These are phyloP conservation scores for Cyprinodon diabolis DNA, from an alignment of 2,797 vertebrate genomes.

Conservation along the genomic window DNA sequence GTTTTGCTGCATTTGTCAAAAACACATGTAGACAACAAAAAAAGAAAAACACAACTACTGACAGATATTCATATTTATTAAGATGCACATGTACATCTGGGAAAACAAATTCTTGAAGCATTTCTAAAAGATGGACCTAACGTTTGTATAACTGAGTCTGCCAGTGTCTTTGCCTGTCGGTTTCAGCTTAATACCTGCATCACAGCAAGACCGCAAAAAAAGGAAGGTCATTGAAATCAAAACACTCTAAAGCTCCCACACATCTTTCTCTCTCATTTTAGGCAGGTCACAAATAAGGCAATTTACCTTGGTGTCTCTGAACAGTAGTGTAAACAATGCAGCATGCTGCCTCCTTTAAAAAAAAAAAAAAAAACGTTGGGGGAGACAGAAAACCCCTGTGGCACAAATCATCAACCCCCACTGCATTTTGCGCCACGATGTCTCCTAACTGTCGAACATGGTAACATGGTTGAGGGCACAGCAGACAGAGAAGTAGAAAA, in stretches of 20 bases:
- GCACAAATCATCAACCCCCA: constrained; percentile 61
- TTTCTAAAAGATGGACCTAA: neutral
- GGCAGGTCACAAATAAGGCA: constrained; percentile 51
- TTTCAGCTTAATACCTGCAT: constrained; percentile 41
- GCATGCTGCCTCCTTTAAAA: constrained; percentile 42
- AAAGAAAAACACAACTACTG: fast-evolving
- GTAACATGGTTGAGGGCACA: constrained; percentile 65
- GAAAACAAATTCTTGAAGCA: neutral
- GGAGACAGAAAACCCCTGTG: constrained; percentile 52
- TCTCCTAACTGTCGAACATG: constrained; percentile 57
- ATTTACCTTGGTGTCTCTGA: constrained; percentile 47
- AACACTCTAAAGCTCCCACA: constrained; percentile 59
- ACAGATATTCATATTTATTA: neutral
- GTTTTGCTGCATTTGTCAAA: neutral
- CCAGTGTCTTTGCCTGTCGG: constrained; percentile 11
- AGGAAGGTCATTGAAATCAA: constrained; percentile 64
- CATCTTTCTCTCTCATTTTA: constrained; percentile 56
- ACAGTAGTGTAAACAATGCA: constrained; percentile 48
- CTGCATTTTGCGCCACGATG: constrained; percentile 48
- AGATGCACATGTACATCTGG: neutral
- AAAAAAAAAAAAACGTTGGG: constrained; percentile 18
- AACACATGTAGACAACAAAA: neutral
- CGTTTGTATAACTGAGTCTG: neutral
- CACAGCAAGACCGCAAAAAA: constrained; percentile 52
- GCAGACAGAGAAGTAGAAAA: constrained; percentile 55